Evolutionary conservation across 2,113 vertebrate species (phyloP).

Genomic region (Pelusios castaneus): DNA sequence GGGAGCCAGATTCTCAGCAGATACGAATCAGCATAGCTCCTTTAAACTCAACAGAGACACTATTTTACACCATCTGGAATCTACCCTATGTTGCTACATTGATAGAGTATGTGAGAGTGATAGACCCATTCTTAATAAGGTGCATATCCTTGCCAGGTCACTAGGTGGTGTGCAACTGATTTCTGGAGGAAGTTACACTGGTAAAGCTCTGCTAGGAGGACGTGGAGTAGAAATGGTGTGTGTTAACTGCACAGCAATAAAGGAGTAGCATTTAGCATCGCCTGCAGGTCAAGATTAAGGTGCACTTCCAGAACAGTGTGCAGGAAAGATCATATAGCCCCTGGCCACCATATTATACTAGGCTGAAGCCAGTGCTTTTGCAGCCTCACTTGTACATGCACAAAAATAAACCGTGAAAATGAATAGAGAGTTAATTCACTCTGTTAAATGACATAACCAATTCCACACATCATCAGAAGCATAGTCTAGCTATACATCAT

Average conservation of each 20-base stretch:
- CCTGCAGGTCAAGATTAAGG: conserved; percentile 41
- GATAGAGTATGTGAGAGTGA: background rate
- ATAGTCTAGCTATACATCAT: conserved; percentile 9
- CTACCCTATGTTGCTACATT: no score
- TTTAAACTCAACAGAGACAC: background rate
- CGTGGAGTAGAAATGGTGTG: background rate
- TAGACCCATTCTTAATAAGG: rapidly evolving
- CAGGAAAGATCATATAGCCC: background rate
- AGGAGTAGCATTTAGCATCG: background rate
- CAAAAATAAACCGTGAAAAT: conserved; percentile 39
- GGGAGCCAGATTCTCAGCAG: background rate
- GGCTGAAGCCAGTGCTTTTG: background rate
- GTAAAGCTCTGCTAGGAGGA: background rate
- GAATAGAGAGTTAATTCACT: conserved; percentile 37
- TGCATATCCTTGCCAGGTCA: background rate
- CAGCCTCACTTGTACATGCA: background rate
- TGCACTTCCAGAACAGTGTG: background rate
- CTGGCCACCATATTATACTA: rapidly evolving
- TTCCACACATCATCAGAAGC: background rate
- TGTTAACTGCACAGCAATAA: background rate
- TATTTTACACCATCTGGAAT: background rate
- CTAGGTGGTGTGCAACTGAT: background rate
- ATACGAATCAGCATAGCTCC: background rate
- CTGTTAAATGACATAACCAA: conserved; percentile 55
- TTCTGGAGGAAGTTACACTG: background rate